phyloP scores from a whole-genome alignment of 2,888 invertebrate species.

The Rhagonycha lutea region DNA sequence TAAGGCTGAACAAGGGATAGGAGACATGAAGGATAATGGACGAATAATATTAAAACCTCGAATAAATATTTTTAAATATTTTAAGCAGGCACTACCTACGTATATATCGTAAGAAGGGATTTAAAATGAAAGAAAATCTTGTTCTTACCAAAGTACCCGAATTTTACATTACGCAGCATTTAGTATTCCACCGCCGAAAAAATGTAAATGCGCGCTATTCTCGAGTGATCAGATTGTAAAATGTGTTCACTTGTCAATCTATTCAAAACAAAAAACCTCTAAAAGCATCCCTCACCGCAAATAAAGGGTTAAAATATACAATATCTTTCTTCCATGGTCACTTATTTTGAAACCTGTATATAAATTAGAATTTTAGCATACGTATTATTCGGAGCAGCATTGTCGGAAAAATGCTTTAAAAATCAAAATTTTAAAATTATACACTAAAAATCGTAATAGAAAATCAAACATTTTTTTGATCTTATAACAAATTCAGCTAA shows the following conservation, averaged over 20 bases:
- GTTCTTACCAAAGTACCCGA: neutral
- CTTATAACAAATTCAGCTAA: conserved; percentile 10
- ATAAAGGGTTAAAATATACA: conserved; percentile 25
- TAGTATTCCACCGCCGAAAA: neutral
- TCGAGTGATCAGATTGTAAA: neutral
- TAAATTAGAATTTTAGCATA: conserved; percentile 26
- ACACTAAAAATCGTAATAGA: neutral
- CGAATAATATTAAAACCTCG: neutral
- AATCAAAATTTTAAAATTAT: neutral
- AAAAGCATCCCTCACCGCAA: neutral
- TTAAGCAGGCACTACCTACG: too few relatives aligned
- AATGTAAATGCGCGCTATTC: neutral
- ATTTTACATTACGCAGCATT: neutral
- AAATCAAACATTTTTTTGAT: conserved; percentile 5
- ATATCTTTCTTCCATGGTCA: conserved; percentile 19
- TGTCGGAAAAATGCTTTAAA: neutral
- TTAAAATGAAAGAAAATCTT: neutral
- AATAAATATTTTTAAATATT: neutral
- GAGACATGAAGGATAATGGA: neutral
- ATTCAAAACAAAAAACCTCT: conserved; percentile 10
- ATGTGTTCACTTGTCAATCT: conserved; percentile 8
- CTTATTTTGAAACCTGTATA: conserved; percentile 26
- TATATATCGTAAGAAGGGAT: neutral
- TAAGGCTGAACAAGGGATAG: neutral
- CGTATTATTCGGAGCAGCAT: conserved; percentile 1